These are phyloP conservation scores for Myrmecophaga tridactyla DNA, from an alignment of 2,113 vertebrate genomes.

Conservation along the genomic window DNA sequence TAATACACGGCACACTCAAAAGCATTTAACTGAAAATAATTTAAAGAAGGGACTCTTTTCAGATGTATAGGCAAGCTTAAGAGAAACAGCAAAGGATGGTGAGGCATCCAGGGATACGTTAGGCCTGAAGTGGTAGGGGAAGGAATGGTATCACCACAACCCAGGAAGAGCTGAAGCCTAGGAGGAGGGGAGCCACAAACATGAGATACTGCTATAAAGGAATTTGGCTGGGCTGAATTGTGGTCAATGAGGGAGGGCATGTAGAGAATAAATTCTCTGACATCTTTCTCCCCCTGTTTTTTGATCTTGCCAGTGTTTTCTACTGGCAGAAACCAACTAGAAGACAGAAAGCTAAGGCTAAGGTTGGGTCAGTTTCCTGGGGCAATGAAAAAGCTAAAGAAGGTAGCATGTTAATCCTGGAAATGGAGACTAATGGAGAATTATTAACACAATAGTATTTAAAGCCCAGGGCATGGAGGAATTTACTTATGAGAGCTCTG, in stretches of 20 bases:
- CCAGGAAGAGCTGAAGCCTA: background rate
- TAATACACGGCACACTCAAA: background rate
- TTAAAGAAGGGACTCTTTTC: background rate
- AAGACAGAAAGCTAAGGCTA: background rate
- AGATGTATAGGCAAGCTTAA: background rate
- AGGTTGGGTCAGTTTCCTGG: background rate
- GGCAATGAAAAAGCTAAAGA: background rate
- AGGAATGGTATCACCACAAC: background rate
- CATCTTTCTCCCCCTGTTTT: background rate
- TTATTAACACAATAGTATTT: background rate
- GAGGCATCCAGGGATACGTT: background rate
- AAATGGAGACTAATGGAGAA: background rate
- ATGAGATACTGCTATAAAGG: rapidly evolving
- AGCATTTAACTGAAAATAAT: background rate
- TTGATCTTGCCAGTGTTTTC: background rate
- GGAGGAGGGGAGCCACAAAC: background rate
- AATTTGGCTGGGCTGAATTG: background rate
- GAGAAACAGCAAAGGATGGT: background rate
- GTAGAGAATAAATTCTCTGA: background rate
- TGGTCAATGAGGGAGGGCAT: background rate
- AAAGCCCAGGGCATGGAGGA: background rate
- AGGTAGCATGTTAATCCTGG: background rate
- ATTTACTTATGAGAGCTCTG: background rate
- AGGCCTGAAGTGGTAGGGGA: background rate
- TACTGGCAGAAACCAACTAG: background rate